Evolutionary conservation across 2,888 invertebrate genomes (phyloP), one percentile per base, ranked within the genome.

Genomic region (Caradrina clavipalpis): DNA sequence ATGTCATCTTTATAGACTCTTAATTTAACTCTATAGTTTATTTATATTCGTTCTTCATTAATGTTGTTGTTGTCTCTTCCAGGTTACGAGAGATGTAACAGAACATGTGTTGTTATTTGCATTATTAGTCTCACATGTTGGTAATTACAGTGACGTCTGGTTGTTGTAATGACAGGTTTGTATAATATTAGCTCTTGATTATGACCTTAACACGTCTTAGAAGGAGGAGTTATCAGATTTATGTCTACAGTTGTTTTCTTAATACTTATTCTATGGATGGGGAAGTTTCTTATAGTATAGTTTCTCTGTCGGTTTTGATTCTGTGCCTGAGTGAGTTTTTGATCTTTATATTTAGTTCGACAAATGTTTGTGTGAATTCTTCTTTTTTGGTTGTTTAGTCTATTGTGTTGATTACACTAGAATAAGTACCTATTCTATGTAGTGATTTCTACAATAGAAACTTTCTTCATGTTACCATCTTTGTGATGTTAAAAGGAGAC

Each of bases 101-200:
- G 47, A 62, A 56, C 49, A 21, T 75, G 55, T 76, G 68, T 63
- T 51, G 54, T 63, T 51, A 67, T 79, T 74, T 59, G 47, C 47
- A 67, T 73, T 54, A 58, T 74, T 67, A 62, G 21, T 13, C 62
- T 79, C 80, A 80, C 19, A 53, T 75, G 80, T 63, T 68, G 49
- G 51, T 80, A 62, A 67, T 74, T 39, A 62, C 74, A 47, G n/a
- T 22, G 21, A 59, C 31, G 47, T 35, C 1, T 58, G 19, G 42
- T 51, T 50, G 21, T 8, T 26, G n/a, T 80, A 45, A 57, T 63
- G 49, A 63, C 47, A 19, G 54, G 55, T 55, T 59, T 19, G 17
- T 31, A n/a, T 58, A 31, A 1, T 21, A 35, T 53, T 61, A 50
- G 19, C 2, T 74, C 47, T n/a, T 50, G 35, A 58, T 57, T 42